Conservation (phyloP, 2,888 invertebrate species). For the Megalurothrips usitatus region DNA sequence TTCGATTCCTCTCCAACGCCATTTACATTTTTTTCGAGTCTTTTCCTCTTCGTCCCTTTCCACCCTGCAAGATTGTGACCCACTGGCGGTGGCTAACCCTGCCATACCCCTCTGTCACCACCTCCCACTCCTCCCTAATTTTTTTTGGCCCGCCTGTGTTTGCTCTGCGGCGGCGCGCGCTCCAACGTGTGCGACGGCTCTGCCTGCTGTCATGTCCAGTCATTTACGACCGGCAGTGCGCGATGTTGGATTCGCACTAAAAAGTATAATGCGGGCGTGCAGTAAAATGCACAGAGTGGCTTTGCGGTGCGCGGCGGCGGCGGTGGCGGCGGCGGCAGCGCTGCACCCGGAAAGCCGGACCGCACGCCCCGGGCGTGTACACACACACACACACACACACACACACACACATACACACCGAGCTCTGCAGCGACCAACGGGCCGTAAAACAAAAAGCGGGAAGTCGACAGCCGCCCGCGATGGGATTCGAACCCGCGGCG, state of each 20-base stretch:
- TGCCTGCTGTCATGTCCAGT: neutral
- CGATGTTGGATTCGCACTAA: conserved; percentile 15
- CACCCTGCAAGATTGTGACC: too few species aligned
- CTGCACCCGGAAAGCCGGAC: neutral
- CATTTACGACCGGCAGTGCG: neutral
- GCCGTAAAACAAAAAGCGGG: too few species aligned
- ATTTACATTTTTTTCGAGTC: too few species aligned
- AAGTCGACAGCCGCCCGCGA: too few species aligned
- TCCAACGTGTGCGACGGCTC: neutral
- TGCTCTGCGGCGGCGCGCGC: too few species aligned
- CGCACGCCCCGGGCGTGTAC: neutral
- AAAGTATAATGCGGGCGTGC: neutral
- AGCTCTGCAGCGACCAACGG: too few species aligned
- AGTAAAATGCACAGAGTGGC: too few species aligned
- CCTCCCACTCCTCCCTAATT: neutral
- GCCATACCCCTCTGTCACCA: neutral
- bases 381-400: neutral
- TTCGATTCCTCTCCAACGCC: neutral
- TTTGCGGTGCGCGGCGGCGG: too few species aligned
- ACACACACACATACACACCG: neutral
- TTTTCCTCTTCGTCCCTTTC: too few species aligned
- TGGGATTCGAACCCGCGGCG: too few species aligned
- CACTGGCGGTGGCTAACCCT: neutral
- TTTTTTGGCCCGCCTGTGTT: too few species aligned
- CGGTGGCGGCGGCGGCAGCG: too few species aligned